Base-by-base conservation (phyloP, 2,888 invertebrate genomes). In the Rhingia campestris region DNA sequence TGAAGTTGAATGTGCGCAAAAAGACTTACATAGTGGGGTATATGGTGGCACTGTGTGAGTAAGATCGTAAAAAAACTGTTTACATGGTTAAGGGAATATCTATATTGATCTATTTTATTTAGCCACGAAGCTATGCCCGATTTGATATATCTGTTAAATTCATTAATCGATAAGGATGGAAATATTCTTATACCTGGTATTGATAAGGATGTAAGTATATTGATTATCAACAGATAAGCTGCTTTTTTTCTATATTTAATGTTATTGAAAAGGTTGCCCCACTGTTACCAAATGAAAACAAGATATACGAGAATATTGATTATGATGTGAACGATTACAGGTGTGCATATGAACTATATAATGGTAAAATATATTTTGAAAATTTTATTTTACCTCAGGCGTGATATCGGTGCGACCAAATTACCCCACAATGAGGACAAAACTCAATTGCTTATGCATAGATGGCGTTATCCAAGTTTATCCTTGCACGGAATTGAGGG, bases 1-100 rank as follows among this genome's bases (percentile, higher is more conserved):
- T 47, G 97, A 98, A 91, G 94, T 99, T 7, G 95, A 95, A 90
- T 97, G 99, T 91, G 96, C 98, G 7, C 91, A 92, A 45, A 97
- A 97, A 92, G 99, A 99, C 93, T 92, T 99, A 54, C 99, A 99
- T 91, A 98, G 98, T 89, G 99, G 99, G 30, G 95, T 97, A 4
- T 98, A 95, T 92, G 99, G 99, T 66, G 99, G 99, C 64, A 95
- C 96, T 63, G 97, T 99, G 84, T 84, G 70, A 49, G 84, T 92
- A 96, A 93, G 93, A 93, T 6, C 3, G 2, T 22, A 22, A 22
- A 22, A n/a, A 22, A 22, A 22, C 22, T 22, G 4, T 30, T 10
- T 7, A 30, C 4, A 32, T 30, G 7, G 4, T 4, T 49, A 4
- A 12, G 1, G 0, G 4, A 0, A 4, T 49, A 92, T 85, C 75